Conservation (phyloP, 2,888 invertebrate genomes). For the Melitaea athalia region DNA sequence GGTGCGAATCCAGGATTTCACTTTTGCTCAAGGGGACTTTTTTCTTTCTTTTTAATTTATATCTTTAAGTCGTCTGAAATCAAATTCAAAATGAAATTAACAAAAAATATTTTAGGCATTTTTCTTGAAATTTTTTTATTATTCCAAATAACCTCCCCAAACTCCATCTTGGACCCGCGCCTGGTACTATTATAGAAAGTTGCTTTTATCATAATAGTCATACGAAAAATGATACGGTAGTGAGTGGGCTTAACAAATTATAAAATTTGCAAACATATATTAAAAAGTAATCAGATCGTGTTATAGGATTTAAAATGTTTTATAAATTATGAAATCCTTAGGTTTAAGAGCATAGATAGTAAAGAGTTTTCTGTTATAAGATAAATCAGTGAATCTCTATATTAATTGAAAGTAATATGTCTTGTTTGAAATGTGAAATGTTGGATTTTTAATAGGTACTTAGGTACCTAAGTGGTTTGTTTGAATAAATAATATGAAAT, state of each 20-base stretch:
- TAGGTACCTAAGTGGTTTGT: not conserved
- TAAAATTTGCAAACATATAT: slow-evolving; percentile 1
- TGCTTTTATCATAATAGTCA: not conserved
- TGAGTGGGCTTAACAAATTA: slow-evolving; percentile 1
- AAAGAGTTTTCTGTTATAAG: slow-evolving; percentile 7
- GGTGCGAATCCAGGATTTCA: too few relatives aligned
- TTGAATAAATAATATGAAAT: not conserved
- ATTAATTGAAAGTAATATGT: slow-evolving; percentile 5
- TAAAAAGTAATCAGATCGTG: not conserved
- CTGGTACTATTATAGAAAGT: not conserved
- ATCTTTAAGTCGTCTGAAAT: too few relatives aligned
- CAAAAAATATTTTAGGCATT: too few relatives aligned
- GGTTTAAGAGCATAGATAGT: slow-evolving; percentile 4
- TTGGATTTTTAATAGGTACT: not conserved
- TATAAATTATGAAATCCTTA: slow-evolving; percentile 10
- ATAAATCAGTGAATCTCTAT: not conserved
- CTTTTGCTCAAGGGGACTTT: too few relatives aligned
- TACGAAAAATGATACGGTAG: slow-evolving; percentile 1
- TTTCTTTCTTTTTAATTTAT: too few relatives aligned
- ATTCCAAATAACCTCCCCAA: too few relatives aligned
- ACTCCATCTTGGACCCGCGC: too few relatives aligned
- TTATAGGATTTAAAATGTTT: not conserved
- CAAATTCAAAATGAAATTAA: too few relatives aligned
- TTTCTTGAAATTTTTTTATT: too few relatives aligned
- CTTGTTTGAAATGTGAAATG: slow-evolving; percentile 8